A percentile compares a stretch with the other conserved stretches of the same genome.
These are phyloP conservation scores for Bradynema listronoti DNA, from an alignment of 1,140 invertebrate species.

Conservation along the genomic window DNA sequence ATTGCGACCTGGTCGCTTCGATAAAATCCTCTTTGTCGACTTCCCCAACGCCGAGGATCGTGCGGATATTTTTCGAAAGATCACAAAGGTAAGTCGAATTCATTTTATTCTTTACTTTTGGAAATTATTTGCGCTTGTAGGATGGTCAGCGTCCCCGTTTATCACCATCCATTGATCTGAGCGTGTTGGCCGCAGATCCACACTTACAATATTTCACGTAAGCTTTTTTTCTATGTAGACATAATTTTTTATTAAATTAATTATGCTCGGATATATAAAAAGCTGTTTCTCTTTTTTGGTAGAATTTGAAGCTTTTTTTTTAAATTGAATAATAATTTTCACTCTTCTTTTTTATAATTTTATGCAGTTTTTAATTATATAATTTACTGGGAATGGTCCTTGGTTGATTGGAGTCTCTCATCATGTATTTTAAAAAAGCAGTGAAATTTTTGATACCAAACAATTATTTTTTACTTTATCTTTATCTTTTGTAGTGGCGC, in stretches of 20 bases:
- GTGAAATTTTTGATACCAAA: not conserved
- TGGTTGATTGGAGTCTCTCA: not conserved
- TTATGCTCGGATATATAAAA: conserved; percentile 1
- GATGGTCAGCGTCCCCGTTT: not conserved
- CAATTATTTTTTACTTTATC: conserved; percentile 28
- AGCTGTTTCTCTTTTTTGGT: no score
- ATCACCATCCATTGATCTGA: not conserved
- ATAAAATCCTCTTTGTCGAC: conserved; percentile 87
- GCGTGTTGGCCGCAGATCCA: not conserved
- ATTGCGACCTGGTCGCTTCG: conserved; percentile 82
- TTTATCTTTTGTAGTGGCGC: conserved; percentile 67
- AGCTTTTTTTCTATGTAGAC: no score
- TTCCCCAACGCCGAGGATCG: conserved; percentile 74
- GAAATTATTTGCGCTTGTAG: not conserved
- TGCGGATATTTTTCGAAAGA: conserved; percentile 76
- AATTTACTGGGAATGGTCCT: not conserved
- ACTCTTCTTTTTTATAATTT: conserved; percentile 12
- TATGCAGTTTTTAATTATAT: conserved; percentile 14
- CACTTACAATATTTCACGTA: conserved; percentile 14
- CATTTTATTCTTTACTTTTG: not conserved
- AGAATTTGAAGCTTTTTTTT: conserved; percentile 6
- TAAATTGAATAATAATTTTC: conserved; percentile 5
- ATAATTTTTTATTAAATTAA: conserved; percentile 11
- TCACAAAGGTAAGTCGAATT: conserved; percentile 71
- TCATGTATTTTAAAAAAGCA: conserved; percentile 9